A percentile compares a stretch with the other conserved stretches of the same genome.
phyloP scores from a whole-genome alignment of 1,140 invertebrate species.

The Mizuhopecten yessoensis region DNA sequence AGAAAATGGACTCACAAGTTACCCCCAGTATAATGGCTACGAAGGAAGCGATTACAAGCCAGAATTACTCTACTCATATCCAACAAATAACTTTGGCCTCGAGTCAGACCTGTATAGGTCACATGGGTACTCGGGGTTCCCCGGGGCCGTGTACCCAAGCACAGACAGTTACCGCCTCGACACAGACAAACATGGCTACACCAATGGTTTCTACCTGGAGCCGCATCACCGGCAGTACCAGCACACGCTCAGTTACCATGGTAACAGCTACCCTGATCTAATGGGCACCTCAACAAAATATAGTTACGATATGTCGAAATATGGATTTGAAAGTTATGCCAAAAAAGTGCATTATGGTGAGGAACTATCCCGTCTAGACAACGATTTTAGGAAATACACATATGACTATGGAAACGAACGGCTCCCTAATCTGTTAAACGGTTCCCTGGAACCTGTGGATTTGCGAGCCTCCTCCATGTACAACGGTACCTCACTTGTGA shows the following conservation, averaged over 20 bases:
- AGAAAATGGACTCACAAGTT: slow-evolving; percentile 82
- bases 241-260: slow-evolving; percentile 74
- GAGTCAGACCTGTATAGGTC: slow-evolving; percentile 79
- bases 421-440: slow-evolving; percentile 70
- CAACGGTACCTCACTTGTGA: slow-evolving; percentile 61
- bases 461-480: slow-evolving; percentile 76
- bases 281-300: slow-evolving; percentile 78
- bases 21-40: slow-evolving; percentile 80
- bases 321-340: slow-evolving; percentile 79
- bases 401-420: slow-evolving; percentile 74
- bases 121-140: slow-evolving; percentile 76
- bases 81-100: slow-evolving; percentile 75
- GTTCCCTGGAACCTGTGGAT: slow-evolving; percentile 75
- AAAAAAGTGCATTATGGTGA: slow-evolving; percentile 80
- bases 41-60: slow-evolving; percentile 78
- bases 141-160: slow-evolving; percentile 71
- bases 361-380: slow-evolving; percentile 70
- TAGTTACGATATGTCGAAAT: slow-evolving; percentile 78
- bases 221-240: slow-evolving; percentile 79
- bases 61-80: slow-evolving; percentile 79
- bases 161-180: slow-evolving; percentile 78
- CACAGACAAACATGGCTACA: slow-evolving; percentile 79
- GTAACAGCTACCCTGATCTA: slow-evolving; percentile 79
- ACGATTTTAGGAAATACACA: slow-evolving; percentile 75
- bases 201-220: slow-evolving; percentile 81